These are phyloP conservation scores for Penelope pileata DNA, from an alignment of 2,113 vertebrate species.

Conservation along the genomic window DNA sequence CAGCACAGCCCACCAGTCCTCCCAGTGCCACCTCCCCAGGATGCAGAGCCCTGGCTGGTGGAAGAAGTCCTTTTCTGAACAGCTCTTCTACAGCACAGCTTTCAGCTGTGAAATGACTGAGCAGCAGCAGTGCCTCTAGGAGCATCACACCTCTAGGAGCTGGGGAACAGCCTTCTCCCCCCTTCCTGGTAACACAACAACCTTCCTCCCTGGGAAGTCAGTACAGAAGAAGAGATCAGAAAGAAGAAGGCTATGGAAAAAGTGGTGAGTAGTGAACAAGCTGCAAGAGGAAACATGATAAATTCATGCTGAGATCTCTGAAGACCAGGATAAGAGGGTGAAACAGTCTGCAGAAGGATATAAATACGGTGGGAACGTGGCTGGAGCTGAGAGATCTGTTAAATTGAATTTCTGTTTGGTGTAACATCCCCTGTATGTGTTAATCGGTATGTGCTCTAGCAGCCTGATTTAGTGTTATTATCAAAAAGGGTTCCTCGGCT, in stretches of 20 bases:
- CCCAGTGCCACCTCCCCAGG: not conserved
- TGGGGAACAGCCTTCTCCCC: not conserved
- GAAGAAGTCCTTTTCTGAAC: not conserved
- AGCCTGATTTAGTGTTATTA: slow-evolving; percentile 64
- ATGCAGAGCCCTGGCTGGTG: not conserved
- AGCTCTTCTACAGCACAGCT: not conserved
- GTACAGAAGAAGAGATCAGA: not conserved
- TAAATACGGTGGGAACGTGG: slow-evolving; percentile 15
- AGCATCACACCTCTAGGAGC: not conserved
- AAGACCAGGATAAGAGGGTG: slow-evolving; percentile 27
- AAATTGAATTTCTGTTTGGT: slow-evolving; percentile 69
- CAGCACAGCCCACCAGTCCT: not conserved
- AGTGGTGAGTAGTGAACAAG: not conserved
- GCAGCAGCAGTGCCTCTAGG: no score
- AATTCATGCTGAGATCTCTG: slow-evolving; percentile 9
- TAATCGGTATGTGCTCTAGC: slow-evolving; percentile 49
- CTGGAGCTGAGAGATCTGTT: slow-evolving; percentile 24
- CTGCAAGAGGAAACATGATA: not conserved
- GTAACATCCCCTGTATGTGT: slow-evolving; percentile 59
- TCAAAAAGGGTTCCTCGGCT: slow-evolving; percentile 37
- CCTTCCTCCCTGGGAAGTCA: not conserved
- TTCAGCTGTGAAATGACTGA: not conserved
- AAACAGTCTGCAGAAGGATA: not conserved
- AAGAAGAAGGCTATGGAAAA: not conserved
- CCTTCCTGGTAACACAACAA: not conserved